These are phyloP conservation scores for Pemphredon lugubris DNA, from an alignment of 2,888 invertebrate genomes.

Conservation along the genomic window DNA sequence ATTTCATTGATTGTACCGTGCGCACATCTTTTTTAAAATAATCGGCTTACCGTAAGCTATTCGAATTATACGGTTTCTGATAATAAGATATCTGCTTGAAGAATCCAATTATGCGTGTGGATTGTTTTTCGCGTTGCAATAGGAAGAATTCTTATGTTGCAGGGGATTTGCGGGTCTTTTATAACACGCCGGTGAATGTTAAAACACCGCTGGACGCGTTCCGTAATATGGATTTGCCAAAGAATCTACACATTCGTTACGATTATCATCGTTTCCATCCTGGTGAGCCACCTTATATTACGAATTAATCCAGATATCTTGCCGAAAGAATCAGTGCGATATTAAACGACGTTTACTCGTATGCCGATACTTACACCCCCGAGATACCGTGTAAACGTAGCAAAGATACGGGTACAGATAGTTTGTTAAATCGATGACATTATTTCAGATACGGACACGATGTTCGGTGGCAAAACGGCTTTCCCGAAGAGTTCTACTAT, in stretches of 20 bases:
- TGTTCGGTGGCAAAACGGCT: slow-evolving; percentile 90
- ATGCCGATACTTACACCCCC: too few species aligned
- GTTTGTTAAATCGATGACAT: too few species aligned
- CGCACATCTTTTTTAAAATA: not conserved
- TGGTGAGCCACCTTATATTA: slow-evolving; percentile 82
- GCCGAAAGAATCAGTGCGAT: too few species aligned
- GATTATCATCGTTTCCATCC: slow-evolving; percentile 93
- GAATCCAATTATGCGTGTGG: not conserved
- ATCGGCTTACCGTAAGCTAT: too few species aligned
- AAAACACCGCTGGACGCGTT: slow-evolving; percentile 89
- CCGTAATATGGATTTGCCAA: slow-evolving; percentile 88
- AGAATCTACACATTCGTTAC: slow-evolving; percentile 92
- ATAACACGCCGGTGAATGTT: slow-evolving; percentile 87
- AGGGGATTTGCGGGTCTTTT: slow-evolving; percentile 88
- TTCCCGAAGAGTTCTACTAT: slow-evolving; percentile 93
- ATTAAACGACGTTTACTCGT: not conserved
- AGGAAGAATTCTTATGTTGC: slow-evolving; percentile 60
- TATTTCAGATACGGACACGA: slow-evolving; percentile 85
- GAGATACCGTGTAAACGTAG: too few species aligned
- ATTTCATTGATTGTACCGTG: not conserved
- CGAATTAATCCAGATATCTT: too few species aligned
- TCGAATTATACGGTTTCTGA: too few species aligned
- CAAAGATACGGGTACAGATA: too few species aligned
- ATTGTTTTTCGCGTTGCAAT: too few species aligned
- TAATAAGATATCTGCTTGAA: not conserved